Conservation (phyloP, 2,888 invertebrate genomes). For the Orthosia cruda region DNA sequence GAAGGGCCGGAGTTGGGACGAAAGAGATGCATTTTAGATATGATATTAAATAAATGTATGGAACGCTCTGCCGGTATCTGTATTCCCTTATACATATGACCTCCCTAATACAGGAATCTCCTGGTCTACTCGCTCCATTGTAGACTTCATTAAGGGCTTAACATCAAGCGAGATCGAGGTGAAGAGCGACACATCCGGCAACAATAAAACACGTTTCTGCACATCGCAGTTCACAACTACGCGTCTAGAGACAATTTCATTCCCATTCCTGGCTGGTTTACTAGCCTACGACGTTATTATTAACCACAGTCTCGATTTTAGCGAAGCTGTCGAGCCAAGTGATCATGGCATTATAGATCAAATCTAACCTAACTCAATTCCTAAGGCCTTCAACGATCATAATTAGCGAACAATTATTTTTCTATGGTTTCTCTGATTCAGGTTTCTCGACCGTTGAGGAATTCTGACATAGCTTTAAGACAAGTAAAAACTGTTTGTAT, state of each 20-base stretch:
- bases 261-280: too few relatives aligned
- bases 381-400: too few relatives aligned
- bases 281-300: background rate
- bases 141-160: background rate
- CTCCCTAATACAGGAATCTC: background rate
- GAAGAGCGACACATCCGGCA: background rate
- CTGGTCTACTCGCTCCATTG: background rate
- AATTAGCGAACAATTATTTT: too few relatives aligned
- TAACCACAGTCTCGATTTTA: background rate
- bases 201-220: background rate
- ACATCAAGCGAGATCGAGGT: background rate
- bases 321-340: too few relatives aligned
- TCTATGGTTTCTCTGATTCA: too few relatives aligned
- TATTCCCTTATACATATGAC: background rate
- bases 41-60: background rate
- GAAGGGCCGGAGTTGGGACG: slow-evolving; percentile 49
- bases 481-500: background rate
- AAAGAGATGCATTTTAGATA: background rate
- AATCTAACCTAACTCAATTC: background rate
- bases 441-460: too few relatives aligned
- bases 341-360: background rate
- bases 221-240: too few relatives aligned
- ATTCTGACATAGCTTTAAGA: too few relatives aligned
- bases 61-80: background rate
- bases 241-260: background rate